Evolutionary conservation across 2,113 vertebrate genomes (phyloP), one percentile per base, ranked within the genome.

Genomic region (Carassius auratus): DNA sequence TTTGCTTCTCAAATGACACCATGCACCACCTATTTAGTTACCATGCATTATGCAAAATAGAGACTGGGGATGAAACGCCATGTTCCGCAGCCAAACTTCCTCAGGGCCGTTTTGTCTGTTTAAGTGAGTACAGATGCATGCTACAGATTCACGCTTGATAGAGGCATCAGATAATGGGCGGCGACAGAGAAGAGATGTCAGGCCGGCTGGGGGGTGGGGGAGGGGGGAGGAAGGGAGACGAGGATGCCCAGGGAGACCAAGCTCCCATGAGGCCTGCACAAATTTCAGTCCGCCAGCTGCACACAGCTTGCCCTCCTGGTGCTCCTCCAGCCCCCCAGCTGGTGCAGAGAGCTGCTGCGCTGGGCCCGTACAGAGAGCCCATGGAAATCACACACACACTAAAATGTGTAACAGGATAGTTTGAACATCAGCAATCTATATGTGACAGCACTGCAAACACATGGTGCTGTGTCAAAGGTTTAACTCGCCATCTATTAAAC

Each of bases 241-340:
- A 55, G 75, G 68, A 88, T 88, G 90, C 91, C 91, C 92, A 88
- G 85, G 91, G 89, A 91, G 8, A 89, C 91, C 77, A 75, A 71
- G 86, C 61, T 93, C 92, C 93, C 93, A 90, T 38, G 89, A 91
- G 93, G 90, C 87, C 86, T 86, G 85, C 79, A 84, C 89, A 91
- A 88, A 92, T 91, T 92, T 93, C 88, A 93, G 83, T 88, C 87
- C 89, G 93, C 91, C 94, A 94, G 94, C 91, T 94, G 92, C 92
- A 94, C 92, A 93, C 92, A 93, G 91, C 91, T 89, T 89, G 88
- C 68, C 91, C 91, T 93, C 89, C 90, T 93, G 92, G 90, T 93
- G 90, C 89, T 90, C 85, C 90, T 91, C 87, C 89, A 90, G 87
- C 86, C 88, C 83, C 86, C 88, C 92, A 92, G 90, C 93, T 93